Conservation (phyloP, 2,888 invertebrate genomes). For the Melipona beecheii region DNA sequence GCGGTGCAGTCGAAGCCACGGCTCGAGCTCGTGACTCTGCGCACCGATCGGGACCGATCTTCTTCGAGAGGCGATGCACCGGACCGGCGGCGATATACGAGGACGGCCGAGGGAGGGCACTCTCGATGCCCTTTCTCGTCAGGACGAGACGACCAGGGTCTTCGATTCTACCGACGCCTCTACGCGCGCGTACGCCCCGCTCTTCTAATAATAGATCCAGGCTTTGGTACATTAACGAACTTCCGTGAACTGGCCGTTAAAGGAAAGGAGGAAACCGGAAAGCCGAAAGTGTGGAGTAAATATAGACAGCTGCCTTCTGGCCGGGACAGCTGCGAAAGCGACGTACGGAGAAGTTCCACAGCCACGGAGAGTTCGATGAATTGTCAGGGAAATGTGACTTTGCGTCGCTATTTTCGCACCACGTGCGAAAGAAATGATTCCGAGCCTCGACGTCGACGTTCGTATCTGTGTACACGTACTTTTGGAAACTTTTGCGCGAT, state of each 20-base stretch:
- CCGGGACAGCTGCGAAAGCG: conserved; percentile 69
- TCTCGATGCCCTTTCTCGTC: neutral
- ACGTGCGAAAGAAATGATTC: too few species aligned
- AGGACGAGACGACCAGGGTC: neutral
- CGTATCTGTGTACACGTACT: too few species aligned
- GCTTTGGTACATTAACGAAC: conserved; percentile 67
- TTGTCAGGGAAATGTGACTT: neutral
- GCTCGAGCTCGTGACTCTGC: conserved; percentile 72
- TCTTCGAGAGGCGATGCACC: conserved; percentile 14
- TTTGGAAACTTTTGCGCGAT: too few species aligned
- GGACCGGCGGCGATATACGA: neutral
- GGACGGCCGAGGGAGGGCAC: neutral
- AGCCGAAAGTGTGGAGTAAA: conserved; percentile 68
- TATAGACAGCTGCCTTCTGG: conserved; percentile 69
- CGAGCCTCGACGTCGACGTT: too few species aligned
- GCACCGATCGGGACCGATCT: conserved; percentile 44
- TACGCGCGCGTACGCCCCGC: neutral
- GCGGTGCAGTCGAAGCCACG: conserved; percentile 53
- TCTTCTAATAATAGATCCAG: conserved; percentile 68
- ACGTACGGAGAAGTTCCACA: conserved; percentile 19
- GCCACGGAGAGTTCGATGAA: neutral
- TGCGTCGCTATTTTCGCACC: too few species aligned
- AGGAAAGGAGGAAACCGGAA: conserved; percentile 72
- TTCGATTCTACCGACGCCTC: too few species aligned
- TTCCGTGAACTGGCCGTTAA: conserved; percentile 70